phyloP scores from a whole-genome alignment of 2,113 vertebrate genomes.

The Gopherus flavomarginatus region DNA sequence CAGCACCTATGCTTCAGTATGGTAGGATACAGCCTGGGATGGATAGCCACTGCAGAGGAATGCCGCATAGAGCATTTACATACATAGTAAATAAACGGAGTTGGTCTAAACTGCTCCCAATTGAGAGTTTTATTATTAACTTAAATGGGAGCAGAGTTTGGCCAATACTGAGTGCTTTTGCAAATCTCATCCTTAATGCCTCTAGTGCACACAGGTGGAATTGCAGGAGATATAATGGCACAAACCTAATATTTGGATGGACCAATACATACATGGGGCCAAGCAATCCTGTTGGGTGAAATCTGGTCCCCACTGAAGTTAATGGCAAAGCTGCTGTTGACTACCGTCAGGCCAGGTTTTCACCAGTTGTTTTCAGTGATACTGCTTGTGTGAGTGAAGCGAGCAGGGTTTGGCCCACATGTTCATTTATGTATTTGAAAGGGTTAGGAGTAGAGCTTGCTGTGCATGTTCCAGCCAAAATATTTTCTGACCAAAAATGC shows the following conservation, averaged over 20 bases:
- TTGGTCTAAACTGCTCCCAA: not conserved
- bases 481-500: not conserved
- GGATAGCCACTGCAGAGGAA: not conserved
- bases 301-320: not conserved
- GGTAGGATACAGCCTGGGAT: not conserved
- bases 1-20: fast-evolving
- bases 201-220: not conserved
- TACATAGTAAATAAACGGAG: not conserved
- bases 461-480: not conserved
- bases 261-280: not conserved
- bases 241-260: not conserved
- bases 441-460: not conserved
- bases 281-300: not conserved
- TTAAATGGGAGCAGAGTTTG: not conserved
- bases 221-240: not conserved
- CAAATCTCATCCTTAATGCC: not conserved
- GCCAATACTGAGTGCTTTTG: not conserved
- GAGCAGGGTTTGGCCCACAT: not conserved
- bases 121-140: not conserved
- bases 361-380: not conserved
- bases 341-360: not conserved
- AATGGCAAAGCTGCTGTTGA: not conserved
- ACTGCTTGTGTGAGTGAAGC: not conserved
- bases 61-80: not conserved
- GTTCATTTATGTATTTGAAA: not conserved